phyloP scores from a whole-genome alignment of 2,797 vertebrate genomes.

The Pachyuromys duprasi region DNA sequence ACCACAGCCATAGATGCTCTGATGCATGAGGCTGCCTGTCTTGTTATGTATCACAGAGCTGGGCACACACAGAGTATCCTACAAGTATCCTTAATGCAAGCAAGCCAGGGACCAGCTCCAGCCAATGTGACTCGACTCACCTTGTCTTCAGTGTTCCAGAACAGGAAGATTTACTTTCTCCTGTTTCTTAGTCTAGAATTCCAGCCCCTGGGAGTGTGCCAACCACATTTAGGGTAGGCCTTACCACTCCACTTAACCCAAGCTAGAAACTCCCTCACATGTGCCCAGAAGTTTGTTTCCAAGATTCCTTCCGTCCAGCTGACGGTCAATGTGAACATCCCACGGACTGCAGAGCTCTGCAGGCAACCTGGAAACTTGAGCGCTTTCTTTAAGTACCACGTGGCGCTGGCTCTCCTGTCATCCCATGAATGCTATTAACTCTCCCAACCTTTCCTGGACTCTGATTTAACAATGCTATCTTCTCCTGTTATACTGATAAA shows the following conservation, averaged over 20 bases:
- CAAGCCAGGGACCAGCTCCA: not conserved
- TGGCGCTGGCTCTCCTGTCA: not conserved
- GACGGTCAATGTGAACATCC: not conserved
- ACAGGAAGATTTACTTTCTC: not conserved
- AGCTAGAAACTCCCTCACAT: not conserved
- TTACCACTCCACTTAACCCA: not conserved
- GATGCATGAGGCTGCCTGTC: not conserved
- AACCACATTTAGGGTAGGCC: not conserved
- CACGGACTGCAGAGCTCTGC: not conserved
- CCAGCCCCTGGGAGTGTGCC: not conserved
- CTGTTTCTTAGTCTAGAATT: not conserved
- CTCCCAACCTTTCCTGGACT: not conserved
- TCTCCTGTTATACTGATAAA: not conserved
- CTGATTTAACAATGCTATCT: not conserved
- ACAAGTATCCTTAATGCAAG: not conserved
- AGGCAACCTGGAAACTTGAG: not conserved
- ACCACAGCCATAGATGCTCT: rapidly evolving
- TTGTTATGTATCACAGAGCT: not conserved
- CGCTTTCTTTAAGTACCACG: not conserved
- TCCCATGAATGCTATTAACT: not conserved
- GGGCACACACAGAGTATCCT: not conserved
- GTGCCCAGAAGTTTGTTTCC: not conserved
- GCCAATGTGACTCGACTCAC: not conserved
- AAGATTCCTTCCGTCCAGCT: not conserved
- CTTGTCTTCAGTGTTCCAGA: not conserved